These are phyloP conservation scores for Tinamus guttatus DNA, from an alignment of 2,113 vertebrate species.

Conservation along the genomic window DNA sequence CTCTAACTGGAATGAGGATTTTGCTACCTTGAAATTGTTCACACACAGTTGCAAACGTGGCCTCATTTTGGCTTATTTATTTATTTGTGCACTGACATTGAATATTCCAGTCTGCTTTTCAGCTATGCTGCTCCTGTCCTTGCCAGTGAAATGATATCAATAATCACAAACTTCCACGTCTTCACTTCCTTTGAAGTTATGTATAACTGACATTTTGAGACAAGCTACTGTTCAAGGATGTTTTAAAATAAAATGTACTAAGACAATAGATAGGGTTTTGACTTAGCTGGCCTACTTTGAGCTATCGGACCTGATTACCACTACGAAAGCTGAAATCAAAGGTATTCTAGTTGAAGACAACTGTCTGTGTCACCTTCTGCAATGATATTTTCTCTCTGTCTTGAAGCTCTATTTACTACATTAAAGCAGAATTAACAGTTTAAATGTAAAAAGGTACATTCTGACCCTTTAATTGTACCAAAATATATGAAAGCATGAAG, in stretches of 20 bases:
- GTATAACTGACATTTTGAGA: conserved; percentile 6
- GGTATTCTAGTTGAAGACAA: background rate
- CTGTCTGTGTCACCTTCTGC: background rate
- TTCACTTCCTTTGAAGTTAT: conserved; percentile 18
- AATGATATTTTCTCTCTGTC: background rate
- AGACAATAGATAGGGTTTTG: background rate
- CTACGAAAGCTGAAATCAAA: background rate
- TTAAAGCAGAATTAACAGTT: background rate
- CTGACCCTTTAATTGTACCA: background rate
- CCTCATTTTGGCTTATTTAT: background rate
- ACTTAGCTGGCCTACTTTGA: background rate
- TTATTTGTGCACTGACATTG: background rate
- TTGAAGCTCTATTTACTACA: background rate
- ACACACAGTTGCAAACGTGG: background rate
- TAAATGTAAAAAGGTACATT: background rate
- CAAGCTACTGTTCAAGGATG: background rate
- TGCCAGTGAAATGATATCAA: background rate
- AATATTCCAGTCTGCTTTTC: conserved; percentile 11
- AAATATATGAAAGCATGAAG: background rate
- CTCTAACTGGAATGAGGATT: background rate
- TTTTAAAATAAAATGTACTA: background rate
- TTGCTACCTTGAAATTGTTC: conserved; percentile 8
- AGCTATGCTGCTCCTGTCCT: conserved; percentile 15
- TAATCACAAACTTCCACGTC: conserved; percentile 20
- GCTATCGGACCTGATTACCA: background rate